Evolutionary conservation across 2,113 vertebrate genomes (phyloP), one percentile per base, ranked within the genome.

Genomic region (Cromileptes altivelis): DNA sequence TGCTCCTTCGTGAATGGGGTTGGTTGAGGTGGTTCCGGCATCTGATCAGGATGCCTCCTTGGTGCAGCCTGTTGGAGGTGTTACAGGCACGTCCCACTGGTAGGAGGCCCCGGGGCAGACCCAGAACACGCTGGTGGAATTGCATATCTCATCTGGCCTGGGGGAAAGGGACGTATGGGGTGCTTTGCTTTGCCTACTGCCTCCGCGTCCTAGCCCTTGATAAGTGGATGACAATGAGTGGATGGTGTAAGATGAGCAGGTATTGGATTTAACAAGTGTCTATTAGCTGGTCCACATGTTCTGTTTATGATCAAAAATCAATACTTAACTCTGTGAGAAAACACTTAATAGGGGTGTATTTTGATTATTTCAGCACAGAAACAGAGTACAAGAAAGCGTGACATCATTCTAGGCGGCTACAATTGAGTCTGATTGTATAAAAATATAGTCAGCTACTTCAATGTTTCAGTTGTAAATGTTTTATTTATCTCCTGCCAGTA

Each of bases 401-500:
- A 53, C 47, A 45, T 78, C 75, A 49, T 23, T 42, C 18, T 10
- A 8, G 64, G 17, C 17, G 10, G 37, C 49, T 23, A 13, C 27
- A 50, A 21, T 3, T 52, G 40, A 42, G 18, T 60, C 58, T 56
- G 67, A 73, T 27, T 40, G 55, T 21, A 25, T 11, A 45, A 50
- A 50, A 70, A 62, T 40, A 52, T 27, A 17, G n/a, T 33, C 6
- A 23, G 53, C 19, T 56, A 40, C 37, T 9, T 50, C 8, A 40
- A 25, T 6, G 45, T 60, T 37, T 71, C 14, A 61, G 1, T 37
- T 6, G 33, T 47, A 25, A 70, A 65, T 17, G 8, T 55, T 53
- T 78, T 6, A 37, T 69, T 84, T 15, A 52, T 76, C 70, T n/a
- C 5, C 27, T 62, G 73, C 74, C 74, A 76, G 19, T 0, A 6